phyloP scores from a whole-genome alignment of 2,113 vertebrate species.

The Paradoxurus hermaphroditus region DNA sequence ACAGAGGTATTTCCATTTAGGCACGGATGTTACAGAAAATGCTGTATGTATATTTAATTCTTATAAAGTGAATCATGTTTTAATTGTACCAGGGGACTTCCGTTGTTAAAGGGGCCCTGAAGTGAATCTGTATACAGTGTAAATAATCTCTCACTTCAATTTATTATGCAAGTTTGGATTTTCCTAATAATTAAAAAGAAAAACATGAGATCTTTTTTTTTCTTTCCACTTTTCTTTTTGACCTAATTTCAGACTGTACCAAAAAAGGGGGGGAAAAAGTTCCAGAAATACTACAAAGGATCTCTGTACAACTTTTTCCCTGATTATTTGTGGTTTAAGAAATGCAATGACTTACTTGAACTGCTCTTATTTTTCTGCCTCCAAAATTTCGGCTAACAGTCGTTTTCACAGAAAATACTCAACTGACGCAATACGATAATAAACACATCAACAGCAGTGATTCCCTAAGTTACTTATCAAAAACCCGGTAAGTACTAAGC shows the following conservation, averaged over 20 bases:
- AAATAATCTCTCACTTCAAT: conserved; percentile 32
- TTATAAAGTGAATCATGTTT: conserved; percentile 55
- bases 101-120: conserved; percentile 54
- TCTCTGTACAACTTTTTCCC: not conserved
- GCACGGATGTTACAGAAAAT: conserved; percentile 27
- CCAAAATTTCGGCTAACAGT: not conserved
- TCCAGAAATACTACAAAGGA: not conserved
- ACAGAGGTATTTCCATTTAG: not conserved
- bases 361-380: not conserved
- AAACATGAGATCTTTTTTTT: not conserved
- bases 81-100: conserved; percentile 52
- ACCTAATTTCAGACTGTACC: not conserved
- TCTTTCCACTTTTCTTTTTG: not conserved
- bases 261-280: not conserved
- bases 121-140: conserved; percentile 12
- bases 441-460: not conserved
- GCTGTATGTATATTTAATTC: conserved; percentile 37
- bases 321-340: not conserved
- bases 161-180: conserved; percentile 42
- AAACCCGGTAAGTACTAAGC: not conserved
- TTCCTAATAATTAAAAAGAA: conserved; percentile 36
- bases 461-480: not conserved
- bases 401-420: not conserved
- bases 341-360: not conserved
- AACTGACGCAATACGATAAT: not conserved